Evolutionary conservation across 1,140 invertebrate species (phyloP), one percentile per base, ranked within the genome.

Genomic region (Drosophila pectinifera): DNA sequence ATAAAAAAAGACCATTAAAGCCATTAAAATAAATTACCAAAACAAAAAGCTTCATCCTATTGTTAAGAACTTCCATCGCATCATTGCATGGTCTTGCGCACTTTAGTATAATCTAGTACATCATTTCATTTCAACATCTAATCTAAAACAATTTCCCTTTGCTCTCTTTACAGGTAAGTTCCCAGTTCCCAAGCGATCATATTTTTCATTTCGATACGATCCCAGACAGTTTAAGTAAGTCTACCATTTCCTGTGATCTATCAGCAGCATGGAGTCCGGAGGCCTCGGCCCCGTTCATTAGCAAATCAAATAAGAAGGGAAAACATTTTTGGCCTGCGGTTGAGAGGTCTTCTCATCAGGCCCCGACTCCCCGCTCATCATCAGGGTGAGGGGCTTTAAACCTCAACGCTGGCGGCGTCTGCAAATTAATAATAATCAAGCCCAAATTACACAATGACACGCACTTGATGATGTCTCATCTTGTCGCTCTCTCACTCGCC

Each of bases 341-440:
- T 51, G 38, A 42, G 34, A 42, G 43, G 54, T 53, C 38, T 24
- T 38, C 43, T 63, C 67, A 54, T 72, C 31, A 73, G 39, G 22
- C 64, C 69, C 51, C 80, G 64, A 64, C 65, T 65, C 61, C 64
- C 49, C 55, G 42, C 72, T 41, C 56, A 24, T 46, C 78, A 48
- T 73, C 65, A 20, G 20, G 11, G 49, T 58, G 38, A 41, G 41
- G 43, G 54, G 26, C 31, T 56, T 70, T 70, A n/a, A 61, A 61
- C 51, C 53, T 62, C 72, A 53, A 53, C 59, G 59, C 51, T 56
- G 76, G 46, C 69, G 78, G 83, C 75, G 75, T 84, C 84, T 84
- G 80, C 72, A 88, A 89, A 88, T 89, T 89, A 89, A 88, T 89
- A 88, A 89, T 89, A 88, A 84, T 89, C 76, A 89, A 89, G 77